phyloP scores from a whole-genome alignment of 2,888 invertebrate species.

The Polydrusus cervinus region DNA sequence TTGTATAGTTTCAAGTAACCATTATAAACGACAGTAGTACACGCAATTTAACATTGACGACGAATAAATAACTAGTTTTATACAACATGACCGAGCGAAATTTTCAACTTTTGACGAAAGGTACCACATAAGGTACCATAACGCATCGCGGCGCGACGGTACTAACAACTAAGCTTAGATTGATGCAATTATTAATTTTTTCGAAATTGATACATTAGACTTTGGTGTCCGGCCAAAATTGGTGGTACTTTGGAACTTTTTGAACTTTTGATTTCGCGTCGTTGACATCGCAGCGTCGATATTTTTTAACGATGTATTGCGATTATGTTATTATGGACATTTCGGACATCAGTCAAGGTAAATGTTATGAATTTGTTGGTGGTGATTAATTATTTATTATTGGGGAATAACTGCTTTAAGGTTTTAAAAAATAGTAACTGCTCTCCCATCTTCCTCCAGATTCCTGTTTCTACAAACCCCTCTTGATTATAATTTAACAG shows the following conservation, averaged over 20 bases:
- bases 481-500: no score
- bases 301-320: conserved; percentile 58
- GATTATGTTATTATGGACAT: conserved; percentile 63
- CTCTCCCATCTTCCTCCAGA: no score
- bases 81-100: conserved; percentile 51
- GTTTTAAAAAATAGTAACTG: no score
- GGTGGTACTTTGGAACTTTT: conserved; percentile 53
- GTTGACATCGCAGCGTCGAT: conserved; percentile 5
- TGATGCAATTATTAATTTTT: conserved; percentile 38
- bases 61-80: conserved; percentile 55
- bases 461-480: no score
- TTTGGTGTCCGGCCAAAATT: conserved; percentile 50
- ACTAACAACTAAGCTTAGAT: conserved; percentile 48
- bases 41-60: conserved; percentile 49
- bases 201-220: conserved; percentile 48
- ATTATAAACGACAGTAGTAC: conserved; percentile 41
- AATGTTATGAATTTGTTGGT: conserved; percentile 36
- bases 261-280: conserved; percentile 38
- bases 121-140: conserved; percentile 51
- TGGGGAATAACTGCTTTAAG: background rate
- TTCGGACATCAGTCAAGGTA: conserved; percentile 61
- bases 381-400: conserved; percentile 10
- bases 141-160: conserved; percentile 47
- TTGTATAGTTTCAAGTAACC: conserved; percentile 28
- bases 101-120: conserved; percentile 43